Base-by-base conservation (phyloP, 2,888 invertebrate species). In the Cremastobaeus sp. region DNA sequence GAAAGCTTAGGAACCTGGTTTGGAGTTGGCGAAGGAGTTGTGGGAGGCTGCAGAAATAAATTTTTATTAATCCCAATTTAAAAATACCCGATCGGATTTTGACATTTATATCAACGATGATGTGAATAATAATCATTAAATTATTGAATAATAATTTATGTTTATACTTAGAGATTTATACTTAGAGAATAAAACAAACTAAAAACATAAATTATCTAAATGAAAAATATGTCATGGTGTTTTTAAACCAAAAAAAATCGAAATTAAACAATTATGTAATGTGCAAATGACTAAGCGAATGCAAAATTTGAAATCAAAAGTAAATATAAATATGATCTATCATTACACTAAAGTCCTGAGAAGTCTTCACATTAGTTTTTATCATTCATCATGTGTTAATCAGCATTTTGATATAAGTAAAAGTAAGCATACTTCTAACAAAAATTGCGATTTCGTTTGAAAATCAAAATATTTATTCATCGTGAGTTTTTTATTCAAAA, bases 1-100 rank as follows among this genome's bases (percentile, higher is more conserved):
- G 94, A 93, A 87, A 96, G 93, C 90, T 95, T 95, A 85, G 92
- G 92, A 83, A 93, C 93, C 82, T 92, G 92, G 81, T 92, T 90
- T 86, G 90, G 82, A 34, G 84, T 81, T 47, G 84, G 84, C 83
- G 76, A 73, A 25, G 72, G 72, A 8, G 72, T 73, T 20, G 76
- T 55, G 0, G 76, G 64, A 18, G 76, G 76, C 76, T 72, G 25
- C 34, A 50, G 18, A 6, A 43, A 73, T 9, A 20, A 18, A 37
- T 11, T 30, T 11, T 25, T 20, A 34, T 50, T 8, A n/a, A n/a
- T n/a, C n/a, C n/a, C n/a, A 3, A 43, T 43, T 43, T 18, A 3
- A 39, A 39, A 9, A 9, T 39, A 18, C 18, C 28, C 1, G n/a
- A 47, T 25, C n/a, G n/a, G 11, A 8, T 32, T 11, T n/a, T 6